Conservation (phyloP, 2,888 invertebrate genomes). For the Drosophila colorata region DNA sequence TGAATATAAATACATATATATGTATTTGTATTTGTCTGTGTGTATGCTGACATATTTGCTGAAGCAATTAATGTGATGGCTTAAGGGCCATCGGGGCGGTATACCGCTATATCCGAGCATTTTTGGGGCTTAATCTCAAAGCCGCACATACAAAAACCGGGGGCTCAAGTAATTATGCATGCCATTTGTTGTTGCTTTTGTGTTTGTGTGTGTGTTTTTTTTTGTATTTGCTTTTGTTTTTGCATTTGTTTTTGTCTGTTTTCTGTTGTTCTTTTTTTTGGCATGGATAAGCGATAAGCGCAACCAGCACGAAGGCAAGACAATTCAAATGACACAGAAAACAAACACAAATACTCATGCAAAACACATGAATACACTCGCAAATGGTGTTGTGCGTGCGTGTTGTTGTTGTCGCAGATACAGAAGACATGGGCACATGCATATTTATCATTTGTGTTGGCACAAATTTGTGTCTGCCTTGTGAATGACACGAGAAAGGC, state of each 20-base stretch:
- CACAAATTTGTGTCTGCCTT: slow-evolving; percentile 56
- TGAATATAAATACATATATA: background rate
- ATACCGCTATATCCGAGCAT: slow-evolving; percentile 44
- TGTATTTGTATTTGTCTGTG: slow-evolving; percentile 5
- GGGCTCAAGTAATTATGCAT: slow-evolving; percentile 73
- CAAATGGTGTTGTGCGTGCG: slow-evolving; percentile 9
- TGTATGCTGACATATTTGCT: slow-evolving; percentile 46
- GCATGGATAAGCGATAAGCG: slow-evolving; percentile 51
- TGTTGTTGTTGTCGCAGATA: slow-evolving; percentile 4
- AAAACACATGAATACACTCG: slow-evolving; percentile 43
- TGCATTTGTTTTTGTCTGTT: slow-evolving; percentile 29
- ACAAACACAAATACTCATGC: slow-evolving; percentile 36
- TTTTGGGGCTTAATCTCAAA: slow-evolving; percentile 58
- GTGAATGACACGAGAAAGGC: slow-evolving; percentile 66
- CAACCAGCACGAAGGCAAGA: slow-evolving; percentile 49
- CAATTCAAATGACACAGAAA: slow-evolving; percentile 62
- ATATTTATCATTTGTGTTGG: slow-evolving; percentile 71
- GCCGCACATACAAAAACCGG: slow-evolving; percentile 43
- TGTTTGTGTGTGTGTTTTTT: too few relatives aligned
- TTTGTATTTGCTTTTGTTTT: slow-evolving; percentile 16
- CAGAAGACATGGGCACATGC: slow-evolving; percentile 46
- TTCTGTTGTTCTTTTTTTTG: slow-evolving; percentile 6
- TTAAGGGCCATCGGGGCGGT: slow-evolving; percentile 51
- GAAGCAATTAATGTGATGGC: slow-evolving; percentile 57
- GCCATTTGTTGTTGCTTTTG: slow-evolving; percentile 42